These are phyloP conservation scores for Harpegnathos saltator DNA, from an alignment of 1,140 invertebrate genomes.

Conservation along the genomic window DNA sequence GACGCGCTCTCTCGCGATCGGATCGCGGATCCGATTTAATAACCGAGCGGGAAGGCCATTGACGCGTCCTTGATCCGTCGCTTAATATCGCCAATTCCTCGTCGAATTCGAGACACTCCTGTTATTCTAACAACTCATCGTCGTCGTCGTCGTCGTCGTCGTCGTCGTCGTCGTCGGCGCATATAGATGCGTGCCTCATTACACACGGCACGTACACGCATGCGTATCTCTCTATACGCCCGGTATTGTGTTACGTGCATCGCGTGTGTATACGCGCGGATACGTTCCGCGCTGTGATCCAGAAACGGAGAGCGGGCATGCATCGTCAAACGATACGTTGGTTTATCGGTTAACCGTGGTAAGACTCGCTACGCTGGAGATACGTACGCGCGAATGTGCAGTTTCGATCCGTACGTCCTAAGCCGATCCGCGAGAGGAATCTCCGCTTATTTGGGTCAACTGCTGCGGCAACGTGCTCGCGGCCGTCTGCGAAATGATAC, in stretches of 20 bases:
- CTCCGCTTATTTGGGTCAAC: background rate
- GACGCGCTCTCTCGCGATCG: background rate
- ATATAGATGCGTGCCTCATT: constrained; percentile 43
- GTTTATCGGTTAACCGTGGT: constrained; percentile 57
- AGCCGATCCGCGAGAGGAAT: background rate
- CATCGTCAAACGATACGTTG: constrained; percentile 52
- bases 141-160: no score
- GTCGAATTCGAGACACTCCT: constrained; percentile 40
- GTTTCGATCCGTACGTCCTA: background rate
- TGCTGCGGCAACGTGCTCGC: no score
- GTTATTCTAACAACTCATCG: constrained; percentile 48
- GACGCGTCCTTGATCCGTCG: constrained; percentile 24
- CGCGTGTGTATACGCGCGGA: background rate
- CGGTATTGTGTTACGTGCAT: constrained; percentile 41
- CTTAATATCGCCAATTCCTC: constrained; percentile 40
- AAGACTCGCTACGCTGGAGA: constrained; percentile 39
- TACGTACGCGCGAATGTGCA: background rate
- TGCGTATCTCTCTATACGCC: constrained; percentile 5
- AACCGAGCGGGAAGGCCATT: constrained; percentile 11
- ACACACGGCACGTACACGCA: constrained; percentile 29
- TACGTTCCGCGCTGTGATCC: constrained; percentile 26
- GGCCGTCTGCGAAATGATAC: no score
- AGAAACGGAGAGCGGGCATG: constrained; percentile 43
- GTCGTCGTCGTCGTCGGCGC: no score
- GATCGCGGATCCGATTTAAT: no score